A percentile compares a stretch with the other conserved stretches of the same genome.
Conservation (phyloP, 2,797 vertebrate genomes). For the Ctenosaura bakeri region DNA sequence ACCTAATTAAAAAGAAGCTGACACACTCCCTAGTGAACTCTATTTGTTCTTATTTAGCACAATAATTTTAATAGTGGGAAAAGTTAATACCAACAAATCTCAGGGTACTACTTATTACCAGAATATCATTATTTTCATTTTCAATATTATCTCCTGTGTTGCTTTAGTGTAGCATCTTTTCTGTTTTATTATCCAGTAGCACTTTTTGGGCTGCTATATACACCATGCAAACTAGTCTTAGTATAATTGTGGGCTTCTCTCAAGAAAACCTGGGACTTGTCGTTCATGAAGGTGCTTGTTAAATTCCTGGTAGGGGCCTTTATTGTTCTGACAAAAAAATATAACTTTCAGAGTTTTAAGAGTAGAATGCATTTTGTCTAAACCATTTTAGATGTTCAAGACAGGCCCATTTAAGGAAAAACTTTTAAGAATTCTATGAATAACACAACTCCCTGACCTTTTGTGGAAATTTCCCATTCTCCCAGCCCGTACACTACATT, state of each 20-base stretch:
- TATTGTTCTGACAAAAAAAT: neutral
- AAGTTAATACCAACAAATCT: constrained; percentile 28
- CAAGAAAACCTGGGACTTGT: neutral
- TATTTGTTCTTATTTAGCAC: constrained; percentile 43
- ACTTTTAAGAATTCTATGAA: neutral
- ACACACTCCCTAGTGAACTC: constrained; percentile 27
- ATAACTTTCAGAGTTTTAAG: neutral
- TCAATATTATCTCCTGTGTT: constrained; percentile 29
- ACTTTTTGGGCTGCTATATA: constrained; percentile 9
- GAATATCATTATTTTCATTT: constrained; percentile 19
- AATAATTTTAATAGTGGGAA: constrained; percentile 42
- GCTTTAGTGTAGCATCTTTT: neutral
- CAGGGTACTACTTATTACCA: constrained; percentile 35
- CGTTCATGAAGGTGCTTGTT: neutral
- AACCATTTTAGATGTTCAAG: neutral
- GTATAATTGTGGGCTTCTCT: neutral
- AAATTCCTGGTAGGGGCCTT: neutral
- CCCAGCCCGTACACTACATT: neutral
- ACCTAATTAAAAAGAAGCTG: constrained; percentile 36
- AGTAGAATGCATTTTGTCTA: neutral
- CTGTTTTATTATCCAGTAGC: constrained; percentile 21
- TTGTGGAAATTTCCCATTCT: neutral
- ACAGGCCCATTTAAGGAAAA: neutral
- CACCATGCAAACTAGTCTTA: neutral
- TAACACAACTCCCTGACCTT: neutral